Conservation (phyloP, 2,113 vertebrate species). For the Calidris pygmaea region DNA sequence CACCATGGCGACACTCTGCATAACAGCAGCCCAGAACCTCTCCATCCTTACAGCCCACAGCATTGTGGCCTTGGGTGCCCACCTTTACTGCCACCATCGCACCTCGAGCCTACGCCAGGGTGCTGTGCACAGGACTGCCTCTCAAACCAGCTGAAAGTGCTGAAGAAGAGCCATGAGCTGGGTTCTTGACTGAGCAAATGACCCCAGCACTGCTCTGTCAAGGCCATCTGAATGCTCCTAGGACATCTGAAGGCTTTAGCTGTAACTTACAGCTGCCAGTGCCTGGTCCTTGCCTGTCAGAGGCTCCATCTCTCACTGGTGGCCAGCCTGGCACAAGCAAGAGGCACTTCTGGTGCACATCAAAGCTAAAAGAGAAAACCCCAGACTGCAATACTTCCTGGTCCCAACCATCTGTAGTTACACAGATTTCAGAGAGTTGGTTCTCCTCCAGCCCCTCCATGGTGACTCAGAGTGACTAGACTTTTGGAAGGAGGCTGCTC, state of each 20-base stretch:
- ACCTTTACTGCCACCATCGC: background rate
- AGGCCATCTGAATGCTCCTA: background rate
- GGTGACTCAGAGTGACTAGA: background rate
- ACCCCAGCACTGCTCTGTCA: background rate
- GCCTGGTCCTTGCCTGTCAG: background rate
- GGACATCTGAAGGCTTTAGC: background rate
- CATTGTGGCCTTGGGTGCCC: background rate
- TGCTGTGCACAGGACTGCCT: background rate
- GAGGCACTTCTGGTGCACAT: background rate
- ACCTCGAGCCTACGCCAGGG: accelerated
- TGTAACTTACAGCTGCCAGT: background rate
- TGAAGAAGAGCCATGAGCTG: background rate
- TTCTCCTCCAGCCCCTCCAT: background rate
- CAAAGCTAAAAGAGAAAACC: background rate
- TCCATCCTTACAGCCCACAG: background rate
- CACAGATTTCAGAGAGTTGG: background rate
- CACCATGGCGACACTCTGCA: accelerated
- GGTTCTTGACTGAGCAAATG: accelerated
- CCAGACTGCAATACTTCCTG: background rate
- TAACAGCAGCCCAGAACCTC: background rate
- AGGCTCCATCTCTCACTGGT: background rate
- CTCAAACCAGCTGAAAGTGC: background rate
- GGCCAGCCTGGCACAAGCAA: background rate
- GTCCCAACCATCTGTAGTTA: background rate
- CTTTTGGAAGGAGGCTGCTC: background rate